These are phyloP conservation scores for Cyrtorhinus lividipennis DNA, from an alignment of 1,140 invertebrate genomes.

Conservation along the genomic window DNA sequence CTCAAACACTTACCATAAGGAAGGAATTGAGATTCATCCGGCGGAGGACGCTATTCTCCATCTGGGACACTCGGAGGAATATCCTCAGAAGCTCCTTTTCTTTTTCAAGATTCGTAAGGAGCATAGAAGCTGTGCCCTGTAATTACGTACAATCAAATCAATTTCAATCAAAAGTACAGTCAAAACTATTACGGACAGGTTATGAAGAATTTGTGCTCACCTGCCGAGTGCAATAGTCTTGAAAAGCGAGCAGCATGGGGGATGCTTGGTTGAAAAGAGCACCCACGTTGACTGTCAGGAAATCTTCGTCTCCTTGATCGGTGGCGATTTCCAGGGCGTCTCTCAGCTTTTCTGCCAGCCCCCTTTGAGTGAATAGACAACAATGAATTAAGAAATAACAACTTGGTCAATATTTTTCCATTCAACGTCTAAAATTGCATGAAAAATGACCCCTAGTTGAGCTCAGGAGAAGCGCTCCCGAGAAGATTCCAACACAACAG, in stretches of 20 bases:
- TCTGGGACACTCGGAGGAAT: conserved; percentile 88
- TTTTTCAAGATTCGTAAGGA: conserved; percentile 82
- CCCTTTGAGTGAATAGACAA: conserved; percentile 24
- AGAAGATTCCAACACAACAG: no score
- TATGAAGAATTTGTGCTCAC: conserved; percentile 30
- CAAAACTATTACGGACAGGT: no score
- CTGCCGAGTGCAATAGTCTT: conserved; percentile 80
- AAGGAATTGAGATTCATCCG: conserved; percentile 95
- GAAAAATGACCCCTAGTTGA: no score
- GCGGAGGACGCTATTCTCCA: conserved; percentile 83
- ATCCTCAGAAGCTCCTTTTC: conserved; percentile 89
- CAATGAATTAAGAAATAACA: no score
- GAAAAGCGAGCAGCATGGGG: conserved; percentile 84
- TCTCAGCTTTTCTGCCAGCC: conserved; percentile 70
- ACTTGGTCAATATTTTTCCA: no score
- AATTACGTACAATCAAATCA: conserved; percentile 7
- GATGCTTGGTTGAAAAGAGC: conserved; percentile 83
- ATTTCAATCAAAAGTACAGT: not conserved
- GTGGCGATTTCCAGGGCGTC: conserved; percentile 73
- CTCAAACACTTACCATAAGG: conserved; percentile 66
- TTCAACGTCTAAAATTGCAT: no score
- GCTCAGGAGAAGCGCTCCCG: no score
- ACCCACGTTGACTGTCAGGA: conserved; percentile 77
- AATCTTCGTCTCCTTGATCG: conserved; percentile 64
- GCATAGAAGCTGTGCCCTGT: conserved; percentile 72